phyloP scores from a whole-genome alignment of 2,113 vertebrate genomes.

The Notechis scutatus region DNA sequence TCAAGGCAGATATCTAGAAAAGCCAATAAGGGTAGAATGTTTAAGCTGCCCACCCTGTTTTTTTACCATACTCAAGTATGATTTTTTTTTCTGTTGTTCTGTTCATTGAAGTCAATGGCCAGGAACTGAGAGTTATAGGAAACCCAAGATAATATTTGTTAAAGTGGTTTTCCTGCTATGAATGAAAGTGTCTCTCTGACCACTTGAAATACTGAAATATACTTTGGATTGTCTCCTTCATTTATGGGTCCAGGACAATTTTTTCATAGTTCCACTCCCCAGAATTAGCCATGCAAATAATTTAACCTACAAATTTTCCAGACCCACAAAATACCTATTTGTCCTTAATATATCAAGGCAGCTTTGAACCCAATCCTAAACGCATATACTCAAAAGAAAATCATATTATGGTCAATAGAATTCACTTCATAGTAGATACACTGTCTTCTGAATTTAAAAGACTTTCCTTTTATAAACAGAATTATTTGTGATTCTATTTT shows the following conservation, averaged over 20 bases:
- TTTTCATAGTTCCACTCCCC: neutral
- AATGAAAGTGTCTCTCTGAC: neutral
- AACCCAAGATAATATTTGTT: neutral
- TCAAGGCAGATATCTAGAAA: neutral
- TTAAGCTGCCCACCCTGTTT: neutral
- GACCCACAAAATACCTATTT: conserved; percentile 8
- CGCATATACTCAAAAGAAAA: neutral
- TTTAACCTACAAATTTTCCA: neutral
- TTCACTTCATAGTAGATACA: neutral
- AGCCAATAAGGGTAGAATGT: neutral
- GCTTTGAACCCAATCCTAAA: neutral
- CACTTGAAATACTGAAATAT: neutral
- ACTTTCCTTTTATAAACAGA: neutral
- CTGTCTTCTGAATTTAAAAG: neutral
- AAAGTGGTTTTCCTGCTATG: neutral
- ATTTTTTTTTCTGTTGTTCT: neutral
- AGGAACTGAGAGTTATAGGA: neutral
- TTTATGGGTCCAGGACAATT: neutral
- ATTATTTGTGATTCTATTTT: neutral
- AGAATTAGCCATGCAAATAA: neutral
- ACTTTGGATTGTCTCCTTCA: neutral
- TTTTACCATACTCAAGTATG: neutral
- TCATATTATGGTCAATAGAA: neutral
- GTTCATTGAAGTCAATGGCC: neutral
- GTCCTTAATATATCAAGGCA: neutral